These are phyloP conservation scores for Liposcelis brunnea DNA, from an alignment of 2,888 invertebrate species.

Conservation along the genomic window DNA sequence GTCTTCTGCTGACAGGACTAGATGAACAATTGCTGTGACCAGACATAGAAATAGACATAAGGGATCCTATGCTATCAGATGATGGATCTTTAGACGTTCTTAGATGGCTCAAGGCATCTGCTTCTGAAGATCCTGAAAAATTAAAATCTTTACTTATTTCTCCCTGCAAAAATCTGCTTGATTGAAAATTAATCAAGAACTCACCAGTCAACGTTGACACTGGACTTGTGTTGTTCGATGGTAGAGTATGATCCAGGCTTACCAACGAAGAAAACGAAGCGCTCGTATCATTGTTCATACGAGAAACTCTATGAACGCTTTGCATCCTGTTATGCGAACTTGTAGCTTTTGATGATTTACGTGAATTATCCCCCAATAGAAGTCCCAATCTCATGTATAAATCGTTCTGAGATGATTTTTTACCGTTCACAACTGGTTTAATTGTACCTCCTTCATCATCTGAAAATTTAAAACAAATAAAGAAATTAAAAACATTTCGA, in stretches of 20 bases:
- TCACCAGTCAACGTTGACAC: constrained; percentile 68
- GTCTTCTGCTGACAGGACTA: constrained; percentile 58
- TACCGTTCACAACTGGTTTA: constrained; percentile 30
- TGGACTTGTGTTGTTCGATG: constrained; percentile 71
- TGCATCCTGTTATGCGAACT: constrained; percentile 23
- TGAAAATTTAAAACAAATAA: constrained; percentile 21
- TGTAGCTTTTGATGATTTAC: constrained; percentile 25
- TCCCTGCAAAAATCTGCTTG: no score
- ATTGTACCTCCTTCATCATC: constrained; percentile 57
- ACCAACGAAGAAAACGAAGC: constrained; percentile 36
- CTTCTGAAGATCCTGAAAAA: constrained; percentile 50
- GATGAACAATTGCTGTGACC: constrained; percentile 65
- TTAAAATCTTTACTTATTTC: constrained; percentile 8
- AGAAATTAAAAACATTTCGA: constrained; percentile 6
- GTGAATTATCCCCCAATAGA: constrained; percentile 52
- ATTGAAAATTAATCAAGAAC: no score
- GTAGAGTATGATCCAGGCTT: constrained; percentile 44
- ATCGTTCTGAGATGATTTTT: constrained; percentile 50
- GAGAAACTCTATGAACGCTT: constrained; percentile 13
- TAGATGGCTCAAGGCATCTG: constrained; percentile 32
- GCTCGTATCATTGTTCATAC: constrained; percentile 22
- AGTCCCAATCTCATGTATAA: constrained; percentile 68
- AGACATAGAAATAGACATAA: constrained; percentile 46
- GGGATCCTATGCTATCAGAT: constrained; percentile 53
- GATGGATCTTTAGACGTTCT: constrained; percentile 36